phyloP scores from a whole-genome alignment of 2,797 vertebrate genomes.

The Lithobates sylvaticus region DNA sequence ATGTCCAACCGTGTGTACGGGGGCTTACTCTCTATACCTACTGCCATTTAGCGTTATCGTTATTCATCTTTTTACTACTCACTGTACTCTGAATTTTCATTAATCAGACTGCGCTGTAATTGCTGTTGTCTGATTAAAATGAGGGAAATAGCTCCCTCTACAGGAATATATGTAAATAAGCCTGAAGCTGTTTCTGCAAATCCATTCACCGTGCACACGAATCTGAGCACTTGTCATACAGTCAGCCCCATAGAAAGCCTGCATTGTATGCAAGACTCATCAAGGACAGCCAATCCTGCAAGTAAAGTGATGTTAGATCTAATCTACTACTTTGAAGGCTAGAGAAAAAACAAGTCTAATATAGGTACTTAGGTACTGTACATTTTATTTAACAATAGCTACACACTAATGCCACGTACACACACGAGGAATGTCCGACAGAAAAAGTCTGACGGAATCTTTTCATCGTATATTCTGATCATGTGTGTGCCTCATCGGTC shows the following conservation, averaged over 20 bases:
- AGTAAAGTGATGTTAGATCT: not conserved
- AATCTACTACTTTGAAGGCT: slow-evolving; percentile 1
- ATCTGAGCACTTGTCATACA: not conserved
- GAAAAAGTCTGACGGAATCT: too few species aligned
- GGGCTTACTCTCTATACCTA: too few species aligned
- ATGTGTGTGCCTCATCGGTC: too few species aligned
- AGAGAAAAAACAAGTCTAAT: not conserved
- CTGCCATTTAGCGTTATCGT: not conserved
- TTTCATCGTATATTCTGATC: too few species aligned
- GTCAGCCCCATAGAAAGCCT: not conserved
- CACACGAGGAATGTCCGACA: too few species aligned
- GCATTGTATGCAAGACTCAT: not conserved
- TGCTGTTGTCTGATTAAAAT: not conserved
- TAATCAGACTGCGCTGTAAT: not conserved
- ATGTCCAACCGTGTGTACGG: too few species aligned
- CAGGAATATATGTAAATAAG: not conserved
- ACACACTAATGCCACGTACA: too few species aligned
- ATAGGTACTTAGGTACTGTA: not conserved
- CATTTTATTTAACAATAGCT: not conserved
- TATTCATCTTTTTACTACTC: not conserved
- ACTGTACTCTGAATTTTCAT: not conserved
- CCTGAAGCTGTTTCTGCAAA: not conserved
- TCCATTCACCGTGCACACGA: slow-evolving; percentile 2
- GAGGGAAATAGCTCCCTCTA: not conserved
- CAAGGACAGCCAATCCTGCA: not conserved